phyloP scores from a whole-genome alignment of 1,140 invertebrate genomes.

The Halesus radiatus region DNA sequence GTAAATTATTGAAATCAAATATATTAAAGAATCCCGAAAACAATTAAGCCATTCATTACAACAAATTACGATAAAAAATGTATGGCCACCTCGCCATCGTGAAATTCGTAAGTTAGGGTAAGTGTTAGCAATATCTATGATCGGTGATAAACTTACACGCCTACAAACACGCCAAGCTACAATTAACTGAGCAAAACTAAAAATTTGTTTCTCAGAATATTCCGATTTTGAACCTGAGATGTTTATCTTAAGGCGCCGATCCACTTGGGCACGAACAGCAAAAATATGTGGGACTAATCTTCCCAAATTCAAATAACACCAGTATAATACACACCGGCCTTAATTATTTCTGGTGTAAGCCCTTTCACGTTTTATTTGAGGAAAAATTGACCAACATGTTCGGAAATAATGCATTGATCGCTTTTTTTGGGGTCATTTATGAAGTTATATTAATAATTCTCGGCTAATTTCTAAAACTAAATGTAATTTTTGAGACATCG shows the following conservation, averaged over 20 bases:
- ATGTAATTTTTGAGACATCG: no score
- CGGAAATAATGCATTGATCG: background rate
- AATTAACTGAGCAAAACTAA: conserved; percentile 32
- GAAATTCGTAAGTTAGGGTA: background rate
- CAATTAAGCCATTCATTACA: no score
- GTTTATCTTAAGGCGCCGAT: background rate
- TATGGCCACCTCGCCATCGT: background rate
- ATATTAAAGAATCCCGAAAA: no score
- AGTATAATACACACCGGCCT: background rate
- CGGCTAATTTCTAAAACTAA: no score
- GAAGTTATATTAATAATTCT: no score
- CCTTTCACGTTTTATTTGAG: background rate
- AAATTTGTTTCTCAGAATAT: conserved; percentile 27
- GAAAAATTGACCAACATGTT: background rate
- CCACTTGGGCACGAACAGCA: background rate
- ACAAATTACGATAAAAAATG: no score
- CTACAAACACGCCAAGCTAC: conserved; percentile 27
- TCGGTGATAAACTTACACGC: conserved; percentile 32
- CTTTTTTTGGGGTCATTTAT: no score
- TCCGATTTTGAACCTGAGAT: background rate
- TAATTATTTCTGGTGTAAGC: background rate
- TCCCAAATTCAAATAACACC: background rate
- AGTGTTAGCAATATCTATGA: conserved; percentile 37
- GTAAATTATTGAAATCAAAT: no score
- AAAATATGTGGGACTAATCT: background rate